Conservation (phyloP, 1,140 invertebrate genomes). For the Dolichoris vasculosae region DNA sequence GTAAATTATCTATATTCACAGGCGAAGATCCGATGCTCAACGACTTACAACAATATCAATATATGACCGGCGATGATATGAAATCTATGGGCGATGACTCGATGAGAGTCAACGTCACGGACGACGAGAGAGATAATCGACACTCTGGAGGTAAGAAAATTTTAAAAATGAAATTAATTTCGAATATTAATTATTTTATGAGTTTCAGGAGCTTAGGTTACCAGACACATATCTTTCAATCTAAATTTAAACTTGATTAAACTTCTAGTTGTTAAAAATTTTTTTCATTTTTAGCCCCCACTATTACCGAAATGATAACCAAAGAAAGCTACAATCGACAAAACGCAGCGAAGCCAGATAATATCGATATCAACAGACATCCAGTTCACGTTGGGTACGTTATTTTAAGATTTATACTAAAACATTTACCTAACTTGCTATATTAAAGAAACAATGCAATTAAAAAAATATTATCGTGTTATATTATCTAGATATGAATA, state of each 20-base stretch:
- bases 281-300: constrained; percentile 63
- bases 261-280: neutral
- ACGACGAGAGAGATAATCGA: constrained; percentile 78
- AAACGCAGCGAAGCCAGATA: constrained; percentile 82
- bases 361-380: constrained; percentile 89
- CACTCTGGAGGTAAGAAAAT: constrained; percentile 69
- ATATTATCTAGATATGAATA: neutral
- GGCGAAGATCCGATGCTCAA: constrained; percentile 86
- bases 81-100: constrained; percentile 87
- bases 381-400: constrained; percentile 92
- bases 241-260: neutral
- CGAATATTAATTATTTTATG: neutral
- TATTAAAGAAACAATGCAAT: neutral
- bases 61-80: constrained; percentile 90
- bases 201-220: neutral
- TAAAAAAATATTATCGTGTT: neutral
- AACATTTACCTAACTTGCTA: neutral
- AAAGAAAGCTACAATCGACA: constrained; percentile 73
- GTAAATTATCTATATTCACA: constrained; percentile 65
- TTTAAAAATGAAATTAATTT: neutral
- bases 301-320: constrained; percentile 73
- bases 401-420: constrained; percentile 14
- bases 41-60: constrained; percentile 90
- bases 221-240: neutral
- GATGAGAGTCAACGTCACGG: constrained; percentile 83